Evolutionary conservation across 2,888 invertebrate species (phyloP).

Genomic region (Noctua pronuba): DNA sequence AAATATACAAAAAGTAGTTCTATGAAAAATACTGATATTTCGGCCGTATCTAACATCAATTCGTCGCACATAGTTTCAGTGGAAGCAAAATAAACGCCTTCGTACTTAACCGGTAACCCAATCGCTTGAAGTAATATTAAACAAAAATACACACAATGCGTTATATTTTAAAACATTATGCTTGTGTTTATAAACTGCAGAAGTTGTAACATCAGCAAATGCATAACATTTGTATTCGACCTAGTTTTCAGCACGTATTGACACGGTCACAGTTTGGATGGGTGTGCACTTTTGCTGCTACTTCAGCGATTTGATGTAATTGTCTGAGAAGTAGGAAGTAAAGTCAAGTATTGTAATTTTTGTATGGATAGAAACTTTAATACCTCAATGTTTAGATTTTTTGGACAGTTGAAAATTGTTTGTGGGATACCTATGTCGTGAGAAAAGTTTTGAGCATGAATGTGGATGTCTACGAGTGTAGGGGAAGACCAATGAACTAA

Average conservation of each 20-base stretch:
- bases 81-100: slow-evolving; percentile 17
- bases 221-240: slow-evolving; percentile 48
- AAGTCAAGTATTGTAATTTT: slow-evolving; percentile 9
- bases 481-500: background rate
- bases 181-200: slow-evolving; percentile 51
- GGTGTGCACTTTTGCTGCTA: slow-evolving; percentile 45
- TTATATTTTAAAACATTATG: slow-evolving; percentile 36
- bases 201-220: slow-evolving; percentile 41
- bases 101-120: background rate
- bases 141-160: slow-evolving; percentile 47
- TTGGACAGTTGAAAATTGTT: background rate
- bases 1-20: background rate
- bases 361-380: background rate
- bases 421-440: background rate
- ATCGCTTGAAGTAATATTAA: slow-evolving; percentile 10
- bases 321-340: slow-evolving; percentile 52
- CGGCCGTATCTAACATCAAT: slow-evolving; percentile 26
- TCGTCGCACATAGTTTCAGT: slow-evolving; percentile 30
- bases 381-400: background rate
- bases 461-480: background rate
- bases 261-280: slow-evolving; percentile 47
- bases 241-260: slow-evolving; percentile 59
- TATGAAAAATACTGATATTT: slow-evolving; percentile 12
- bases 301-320: slow-evolving; percentile 9
- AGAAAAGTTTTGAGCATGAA: slow-evolving; percentile 1